Evolutionary conservation across 2,113 vertebrate species (phyloP), one percentile per base, ranked within the genome.

Genomic region (Cyprinus carpio): DNA sequence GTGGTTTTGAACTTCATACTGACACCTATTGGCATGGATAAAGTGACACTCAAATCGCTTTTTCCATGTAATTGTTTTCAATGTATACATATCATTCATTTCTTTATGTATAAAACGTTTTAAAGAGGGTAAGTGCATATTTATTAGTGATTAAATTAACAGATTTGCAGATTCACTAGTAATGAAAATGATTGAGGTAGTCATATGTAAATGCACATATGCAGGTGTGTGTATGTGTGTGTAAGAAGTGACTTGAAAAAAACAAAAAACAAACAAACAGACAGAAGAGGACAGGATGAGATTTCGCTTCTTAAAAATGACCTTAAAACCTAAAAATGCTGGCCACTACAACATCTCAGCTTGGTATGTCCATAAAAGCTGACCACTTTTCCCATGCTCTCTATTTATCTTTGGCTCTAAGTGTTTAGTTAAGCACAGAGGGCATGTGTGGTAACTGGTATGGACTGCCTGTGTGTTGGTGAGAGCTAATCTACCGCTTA

Each of bases 401-500:
- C 51, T 80, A 71, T 58, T 76, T 81, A 88, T 82, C 81, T 75
- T 62, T n/a, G 69, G 27, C 37, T 31, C 46, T 25, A 16, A 56
- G 37, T 80, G 79, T 83, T 88, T 87, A 75, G 74, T 82, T 87
- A 86, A 81, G 76, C 75, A 51, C 82, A 82, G 64, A 71, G 65
- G 75, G 74, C 81, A 77, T 89, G 84, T 84, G 31, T 76, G 62
- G 71, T 84, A 82, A 86, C 86, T 89, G 81, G 84, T 86, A 84
- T 72, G 7, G 76, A 87, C 51, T 75, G 82, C 25, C 74, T 40
- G 85, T 86, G 82, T 80, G 37, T 84, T 54, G 60, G 29, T 65
- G 60, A 79, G 54, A 72, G 51, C 84, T 84, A 83, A 81, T 87
- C 86, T 75, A 82, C 40, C 31, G 46, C 78, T 89, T 87, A 87